Evolutionary conservation across 2,888 invertebrate genomes (phyloP), one percentile per base, ranked within the genome.

Genomic region (Lissocephala sabroskyi): DNA sequence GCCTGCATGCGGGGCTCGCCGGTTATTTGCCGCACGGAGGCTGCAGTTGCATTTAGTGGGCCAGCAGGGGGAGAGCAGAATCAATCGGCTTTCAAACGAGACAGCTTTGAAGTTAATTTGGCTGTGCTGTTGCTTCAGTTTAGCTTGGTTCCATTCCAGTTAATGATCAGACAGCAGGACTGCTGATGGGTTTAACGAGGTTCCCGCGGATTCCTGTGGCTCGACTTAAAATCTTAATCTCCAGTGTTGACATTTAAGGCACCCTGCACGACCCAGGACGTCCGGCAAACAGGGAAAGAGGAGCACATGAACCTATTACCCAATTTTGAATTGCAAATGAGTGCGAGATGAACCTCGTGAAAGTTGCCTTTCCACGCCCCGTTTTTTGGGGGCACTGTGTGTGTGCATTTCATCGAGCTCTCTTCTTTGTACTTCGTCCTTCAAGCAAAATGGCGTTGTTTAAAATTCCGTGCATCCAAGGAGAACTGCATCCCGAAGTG

Each of bases 241-340:
- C 75, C 59, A 78, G 59, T 73, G 71, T 67, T 60, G 57, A 49
- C 73, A 71, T 75, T 67, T 76, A 71, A 78, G 73, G 56, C 56
- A 52, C 54, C 13, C 35, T 37, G 70, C 59, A 60, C 55, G 53
- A n/a, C 57, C 62, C 65, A 55, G 57, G 58, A 56, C n/a, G n/a
- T n/a, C 54, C 65, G 50, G 52, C 40, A 51, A 50, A 57, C 52
- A 35, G 48, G 3, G 23, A 23, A 23, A 23, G 4, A 23, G 7
- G 36, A 58, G 76, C 64, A 73, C 51, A 57, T 53, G 58, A 75
- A 75, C 79, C 79, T 79, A 75, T 75, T 66, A 75, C 76, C 79
- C 79, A 75, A 75, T 75, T 78, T 79, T 52, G 78, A 79, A 79
- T 76, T 77, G 74, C 74, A 74, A 79, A 71, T 77, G 77, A 75